These are phyloP conservation scores for Maniola jurtina DNA, from an alignment of 1,140 invertebrate species.

Conservation along the genomic window DNA sequence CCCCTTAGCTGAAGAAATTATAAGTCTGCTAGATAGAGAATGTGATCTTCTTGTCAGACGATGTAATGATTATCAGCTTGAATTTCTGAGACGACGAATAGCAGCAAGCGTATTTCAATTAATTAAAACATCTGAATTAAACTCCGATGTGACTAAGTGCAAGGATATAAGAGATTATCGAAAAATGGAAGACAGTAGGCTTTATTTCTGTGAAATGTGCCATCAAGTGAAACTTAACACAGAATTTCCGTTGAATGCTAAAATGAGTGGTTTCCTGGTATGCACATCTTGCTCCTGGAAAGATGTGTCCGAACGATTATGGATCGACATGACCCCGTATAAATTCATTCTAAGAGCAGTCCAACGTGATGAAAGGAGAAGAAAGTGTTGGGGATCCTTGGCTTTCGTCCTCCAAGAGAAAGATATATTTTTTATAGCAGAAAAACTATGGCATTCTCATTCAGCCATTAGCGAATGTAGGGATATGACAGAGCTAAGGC, in stretches of 20 bases:
- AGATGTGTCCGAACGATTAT: constrained; percentile 72
- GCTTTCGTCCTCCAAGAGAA: constrained; percentile 81
- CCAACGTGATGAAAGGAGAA: constrained; percentile 80
- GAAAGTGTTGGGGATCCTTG: constrained; percentile 78
- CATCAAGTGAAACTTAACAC: constrained; percentile 77
- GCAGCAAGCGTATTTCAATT: constrained; percentile 76
- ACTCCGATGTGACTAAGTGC: constrained; percentile 75
- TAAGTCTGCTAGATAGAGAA: constrained; percentile 81
- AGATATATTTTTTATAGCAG: constrained; percentile 83
- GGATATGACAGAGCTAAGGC: constrained; percentile 80
- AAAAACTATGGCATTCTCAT: constrained; percentile 83
- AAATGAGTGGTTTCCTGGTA: constrained; percentile 67
- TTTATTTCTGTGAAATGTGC: constrained; percentile 78
- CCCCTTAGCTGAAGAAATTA: constrained; percentile 78
- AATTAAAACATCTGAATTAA: constrained; percentile 78
- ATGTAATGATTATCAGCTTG: constrained; percentile 72
- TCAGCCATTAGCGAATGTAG: constrained; percentile 82
- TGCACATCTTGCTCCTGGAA: constrained; percentile 80
- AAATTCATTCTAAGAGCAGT: constrained; percentile 81
- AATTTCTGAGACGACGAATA: constrained; percentile 80
- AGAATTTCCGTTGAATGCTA: constrained; percentile 72
- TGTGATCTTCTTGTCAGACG: constrained; percentile 79
- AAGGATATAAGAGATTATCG: constrained; percentile 71
- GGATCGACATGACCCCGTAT: constrained; percentile 81
- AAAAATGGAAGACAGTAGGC: constrained; percentile 73